These are phyloP conservation scores for Merluccius polli DNA, from an alignment of 2,797 vertebrate species.

Conservation along the genomic window DNA sequence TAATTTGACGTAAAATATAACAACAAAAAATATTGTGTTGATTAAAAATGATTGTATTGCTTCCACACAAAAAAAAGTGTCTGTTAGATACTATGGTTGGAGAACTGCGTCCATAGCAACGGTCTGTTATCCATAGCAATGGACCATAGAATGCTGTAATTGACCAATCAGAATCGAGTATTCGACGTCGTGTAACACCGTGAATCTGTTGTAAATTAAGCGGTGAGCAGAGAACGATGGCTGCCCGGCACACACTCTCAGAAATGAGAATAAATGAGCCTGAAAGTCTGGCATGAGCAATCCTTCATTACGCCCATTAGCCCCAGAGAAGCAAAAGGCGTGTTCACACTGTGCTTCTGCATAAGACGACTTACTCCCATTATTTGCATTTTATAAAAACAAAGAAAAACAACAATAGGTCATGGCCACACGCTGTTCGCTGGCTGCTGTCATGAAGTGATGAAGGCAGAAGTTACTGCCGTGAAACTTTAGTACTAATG, in stretches of 20 bases:
- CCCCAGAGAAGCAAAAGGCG: conserved; percentile 72
- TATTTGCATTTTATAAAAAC: background rate
- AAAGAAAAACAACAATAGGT: background rate
- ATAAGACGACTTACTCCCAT: background rate
- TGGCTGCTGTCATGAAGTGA: background rate
- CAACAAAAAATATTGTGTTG: no score
- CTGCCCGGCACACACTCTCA: conserved; percentile 79
- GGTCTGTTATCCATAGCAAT: no score
- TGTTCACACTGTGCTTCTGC: conserved; percentile 26
- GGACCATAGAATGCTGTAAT: no score
- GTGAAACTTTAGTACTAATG: background rate
- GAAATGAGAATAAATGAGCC: conserved; percentile 90
- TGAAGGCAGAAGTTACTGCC: background rate
- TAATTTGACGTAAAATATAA: no score
- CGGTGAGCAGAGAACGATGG: conserved; percentile 83
- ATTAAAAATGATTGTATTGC: no score
- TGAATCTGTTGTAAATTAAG: conserved; percentile 89
- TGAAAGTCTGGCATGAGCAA: conserved; percentile 80
- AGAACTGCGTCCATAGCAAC: no score
- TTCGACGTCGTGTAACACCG: no score
- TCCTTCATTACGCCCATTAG: conserved; percentile 91
- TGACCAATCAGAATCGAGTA: no score
- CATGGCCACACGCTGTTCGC: background rate
- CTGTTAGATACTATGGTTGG: no score
- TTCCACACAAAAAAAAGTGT: no score